Evolutionary conservation across 1,140 invertebrate species (phyloP).

Genomic region (Frieseomelitta varia): DNA sequence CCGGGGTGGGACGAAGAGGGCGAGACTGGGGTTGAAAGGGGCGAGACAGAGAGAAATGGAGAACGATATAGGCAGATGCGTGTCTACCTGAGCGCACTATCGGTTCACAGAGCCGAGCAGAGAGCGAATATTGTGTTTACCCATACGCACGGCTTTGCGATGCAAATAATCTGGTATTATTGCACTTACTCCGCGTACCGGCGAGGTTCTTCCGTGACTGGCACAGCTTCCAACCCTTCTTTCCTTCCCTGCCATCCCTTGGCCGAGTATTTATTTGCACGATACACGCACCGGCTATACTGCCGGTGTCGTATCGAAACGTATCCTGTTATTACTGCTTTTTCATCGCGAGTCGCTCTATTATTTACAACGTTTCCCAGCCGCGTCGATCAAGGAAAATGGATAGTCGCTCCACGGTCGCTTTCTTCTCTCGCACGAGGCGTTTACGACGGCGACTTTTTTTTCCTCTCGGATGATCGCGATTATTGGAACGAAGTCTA

Average conservation of each 20-base stretch:
- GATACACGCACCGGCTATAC: not conserved
- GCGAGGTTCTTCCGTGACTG: conserved; percentile 53
- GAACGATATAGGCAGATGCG: conserved; percentile 55
- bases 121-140: conserved; percentile 83
- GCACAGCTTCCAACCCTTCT: conserved; percentile 48
- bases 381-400: not conserved
- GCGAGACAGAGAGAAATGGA: not conserved
- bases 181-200: conserved; percentile 77
- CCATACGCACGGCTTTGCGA: conserved; percentile 81
- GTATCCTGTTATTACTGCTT: conserved; percentile 31
- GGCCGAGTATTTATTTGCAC: conserved; percentile 44
- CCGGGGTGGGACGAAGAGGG: not conserved
- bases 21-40: not conserved
- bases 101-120: conserved; percentile 79
- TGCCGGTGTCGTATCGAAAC: not conserved
- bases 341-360: not conserved
- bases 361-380: not conserved
- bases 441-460: not conserved
- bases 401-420: not conserved
- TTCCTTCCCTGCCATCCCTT: conserved; percentile 24
- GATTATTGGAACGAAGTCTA: not conserved
- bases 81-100: conserved; percentile 75
- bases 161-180: conserved; percentile 83
- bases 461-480: not conserved
- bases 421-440: not conserved